phyloP scores from a whole-genome alignment of 2,888 invertebrate species.

The Onchidella celtica region DNA sequence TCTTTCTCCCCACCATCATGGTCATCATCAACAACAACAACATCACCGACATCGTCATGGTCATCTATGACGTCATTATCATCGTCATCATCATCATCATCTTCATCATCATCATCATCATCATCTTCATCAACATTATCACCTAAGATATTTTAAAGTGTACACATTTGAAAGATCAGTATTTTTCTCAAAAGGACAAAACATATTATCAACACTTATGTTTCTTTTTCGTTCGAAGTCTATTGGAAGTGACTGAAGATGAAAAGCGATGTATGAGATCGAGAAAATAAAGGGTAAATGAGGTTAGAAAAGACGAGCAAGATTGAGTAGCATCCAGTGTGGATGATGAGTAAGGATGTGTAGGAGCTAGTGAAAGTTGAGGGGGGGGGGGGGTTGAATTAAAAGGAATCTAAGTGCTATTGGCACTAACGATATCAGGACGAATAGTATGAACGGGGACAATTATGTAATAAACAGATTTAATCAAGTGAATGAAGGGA shows the following conservation, averaged over 20 bases:
- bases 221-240: neutral
- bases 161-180: neutral
- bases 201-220: neutral
- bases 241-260: neutral
- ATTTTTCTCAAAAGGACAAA: neutral
- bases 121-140: neutral
- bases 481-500: too few relatives aligned
- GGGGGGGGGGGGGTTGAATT: too few relatives aligned
- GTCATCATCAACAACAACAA: neutral
- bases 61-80: neutral
- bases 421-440: too few relatives aligned
- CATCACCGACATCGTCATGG: neutral
- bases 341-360: too few relatives aligned
- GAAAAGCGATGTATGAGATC: too few relatives aligned
- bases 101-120: conserved; percentile 18
- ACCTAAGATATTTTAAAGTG: neutral
- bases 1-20: neutral
- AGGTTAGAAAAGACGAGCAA: too few relatives aligned
- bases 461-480: too few relatives aligned
- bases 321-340: too few relatives aligned
- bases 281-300: too few relatives aligned
- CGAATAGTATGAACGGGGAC: too few relatives aligned
- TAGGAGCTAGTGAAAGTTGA: too few relatives aligned
- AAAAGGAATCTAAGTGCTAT: too few relatives aligned
- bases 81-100: conserved; percentile 24